Evolutionary conservation across 30 jellyfish, hydroid and myxozoan species (phyloP).

Genomic region (Turritopsis rubra): DNA sequence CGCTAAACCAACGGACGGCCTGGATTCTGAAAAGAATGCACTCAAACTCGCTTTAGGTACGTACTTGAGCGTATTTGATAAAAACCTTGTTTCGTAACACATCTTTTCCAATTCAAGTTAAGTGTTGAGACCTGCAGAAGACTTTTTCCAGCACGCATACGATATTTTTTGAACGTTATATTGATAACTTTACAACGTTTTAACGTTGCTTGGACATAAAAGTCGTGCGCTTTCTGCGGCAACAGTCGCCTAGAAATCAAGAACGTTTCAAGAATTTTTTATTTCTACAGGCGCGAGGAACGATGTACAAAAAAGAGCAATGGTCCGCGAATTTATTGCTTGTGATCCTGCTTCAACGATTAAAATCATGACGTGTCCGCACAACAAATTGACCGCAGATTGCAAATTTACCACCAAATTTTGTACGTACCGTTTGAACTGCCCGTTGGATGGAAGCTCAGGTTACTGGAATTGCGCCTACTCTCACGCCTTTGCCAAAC

Average conservation of each 20-base stretch:
- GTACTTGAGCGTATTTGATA: no score
- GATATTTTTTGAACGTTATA: no score
- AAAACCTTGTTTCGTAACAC: no score
- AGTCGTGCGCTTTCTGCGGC: no score
- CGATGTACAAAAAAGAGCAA: not conserved
- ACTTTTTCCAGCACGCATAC: no score
- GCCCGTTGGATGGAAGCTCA: not conserved
- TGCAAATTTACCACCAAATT: conserved; percentile 2
- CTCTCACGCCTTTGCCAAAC: not conserved
- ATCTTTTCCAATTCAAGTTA: no score
- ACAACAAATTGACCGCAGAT: not conserved
- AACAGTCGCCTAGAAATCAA: no score
- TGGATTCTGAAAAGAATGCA: not conserved
- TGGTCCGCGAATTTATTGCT: not conserved
- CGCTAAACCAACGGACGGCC: not conserved
- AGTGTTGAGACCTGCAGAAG: no score
- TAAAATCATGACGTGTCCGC: not conserved
- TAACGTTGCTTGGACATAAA: no score
- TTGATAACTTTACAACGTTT: no score
- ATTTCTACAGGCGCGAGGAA: not conserved
- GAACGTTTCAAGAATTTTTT: no score
- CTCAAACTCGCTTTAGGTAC: no score
- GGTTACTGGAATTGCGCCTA: not conserved
- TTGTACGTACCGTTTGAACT: not conserved
- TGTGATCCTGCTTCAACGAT: not conserved